Base-by-base conservation (phyloP, 2,113 vertebrate genomes). In the Catharus bicknelli region DNA sequence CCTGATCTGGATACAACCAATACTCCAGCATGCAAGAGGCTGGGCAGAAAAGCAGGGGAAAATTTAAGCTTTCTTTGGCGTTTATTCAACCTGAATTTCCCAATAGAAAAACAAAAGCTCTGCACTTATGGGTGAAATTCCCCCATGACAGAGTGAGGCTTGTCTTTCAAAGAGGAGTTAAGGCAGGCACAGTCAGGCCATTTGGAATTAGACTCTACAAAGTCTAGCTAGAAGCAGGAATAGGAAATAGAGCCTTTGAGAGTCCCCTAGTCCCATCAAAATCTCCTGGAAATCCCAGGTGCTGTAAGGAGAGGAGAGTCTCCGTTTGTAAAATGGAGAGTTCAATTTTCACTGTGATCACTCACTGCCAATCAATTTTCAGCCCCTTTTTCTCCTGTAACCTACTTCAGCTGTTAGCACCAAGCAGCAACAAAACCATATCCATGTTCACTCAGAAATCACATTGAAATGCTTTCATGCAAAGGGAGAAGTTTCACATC, bases 31-130 rank as follows among this genome's bases (percentile, higher is more conserved):
- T 63, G 67, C 90, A 88, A 88, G 87, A 77, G 2, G 16, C 72
- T 86, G 83, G 55, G 85, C 68, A 91, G 61, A 93, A 95, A 95
- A 93, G 36, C 64, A 89, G 51, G 94, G 63, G 3, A 61, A 82
- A 80, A 64, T 22, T 34, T 45, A 78, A 88, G 68, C 64, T 90
- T 89, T 67, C 72, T 48, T 76, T 93, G 94, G 84, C 87, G 69
- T 90, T 55, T 63, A 32, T 90, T 91, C 61, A 93, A 67, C 29
- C 63, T 70, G 82, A 73, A 87, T 94, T 95, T 91, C 91, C 85
- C 87, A 94, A 77, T 0, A 85, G 91, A 53, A 91, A 93, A 94
- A 82, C 81, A 96, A 87, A 95, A 85, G 80, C 63, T 83, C 2
- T 0, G 59, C 79, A 61, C 43, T 93, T 78, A n/a, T 18, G 82